Base-by-base conservation (phyloP, 2,113 vertebrate genomes). In the Trachemys scripta region DNA sequence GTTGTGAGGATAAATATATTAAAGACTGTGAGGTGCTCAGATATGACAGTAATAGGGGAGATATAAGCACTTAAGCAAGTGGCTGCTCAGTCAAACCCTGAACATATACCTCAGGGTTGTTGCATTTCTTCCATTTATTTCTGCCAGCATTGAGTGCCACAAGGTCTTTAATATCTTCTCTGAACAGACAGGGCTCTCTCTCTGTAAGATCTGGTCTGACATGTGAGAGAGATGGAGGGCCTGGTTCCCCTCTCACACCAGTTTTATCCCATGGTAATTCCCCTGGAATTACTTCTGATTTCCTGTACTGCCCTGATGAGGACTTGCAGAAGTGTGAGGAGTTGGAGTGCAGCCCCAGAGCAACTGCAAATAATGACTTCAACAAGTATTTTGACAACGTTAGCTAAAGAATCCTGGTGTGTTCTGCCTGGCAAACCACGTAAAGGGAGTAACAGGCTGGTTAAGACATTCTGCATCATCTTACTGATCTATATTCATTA, bases 41-140 rank as follows among this genome's bases (percentile, higher is more conserved):
- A 54, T 35, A 80, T 47, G 1, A 53, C 3, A 1, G 0, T 22
- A 38, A 81, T 22, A 29, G 80, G 24, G 20, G 4, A 14, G 22
- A 12, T 42, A 42, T 3, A 56, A 25, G 3, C 20, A 20, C 29
- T 53, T 17, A 49, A 13, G n/a, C 10, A 78, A 69, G 31, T 1
- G 12, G 12, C 35, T 10, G 22, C 31, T 49, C 27, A 42, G 20
- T 75, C 19, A 75, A 8, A 31, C 47, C 47, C 45, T 31, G 13
- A 49, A 6, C 8, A 17, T 65, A 31, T 56, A 22, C 20, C 51
- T 45, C 35, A 5, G 1, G 3, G 1, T 1, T 42, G 22, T 6
- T 50, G n/a, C 1, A 0, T 81, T 56, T 79, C 42, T 53, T 11
- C 20, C 11, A 11, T 24, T 81, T 81, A 11, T 42, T 79, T 8